A percentile compares a stretch with the other conserved stretches of the same genome.
phyloP scores from a whole-genome alignment of 2,797 vertebrate species.

The Cossypha heuglini region DNA sequence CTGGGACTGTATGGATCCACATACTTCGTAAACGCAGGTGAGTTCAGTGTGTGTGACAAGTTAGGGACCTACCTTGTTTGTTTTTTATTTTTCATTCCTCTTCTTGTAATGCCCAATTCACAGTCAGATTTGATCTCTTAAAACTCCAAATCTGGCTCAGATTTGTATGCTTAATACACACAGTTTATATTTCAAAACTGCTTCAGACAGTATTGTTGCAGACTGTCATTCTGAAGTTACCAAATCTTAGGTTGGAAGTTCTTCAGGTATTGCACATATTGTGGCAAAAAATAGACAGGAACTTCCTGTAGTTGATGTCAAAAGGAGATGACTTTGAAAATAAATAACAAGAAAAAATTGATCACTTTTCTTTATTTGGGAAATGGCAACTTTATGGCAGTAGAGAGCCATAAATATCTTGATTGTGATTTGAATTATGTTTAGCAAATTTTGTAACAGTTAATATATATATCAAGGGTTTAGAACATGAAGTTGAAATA shows the following conservation, averaged over 20 bases:
- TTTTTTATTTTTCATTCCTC: neutral
- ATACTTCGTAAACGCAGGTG: constrained; percentile 83
- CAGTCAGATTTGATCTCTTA: neutral
- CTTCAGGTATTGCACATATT: neutral
- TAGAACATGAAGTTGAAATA: neutral
- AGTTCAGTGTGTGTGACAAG: neutral
- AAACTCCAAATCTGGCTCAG: neutral
- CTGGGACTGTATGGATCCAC: constrained; percentile 82
- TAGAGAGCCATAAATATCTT: neutral
- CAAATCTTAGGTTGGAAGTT: neutral
- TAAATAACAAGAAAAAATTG: neutral
- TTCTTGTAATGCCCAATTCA: neutral
- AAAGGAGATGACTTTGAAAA: neutral
- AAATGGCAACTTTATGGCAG: neutral
- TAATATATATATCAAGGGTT: neutral
- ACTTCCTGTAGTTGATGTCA: neutral
- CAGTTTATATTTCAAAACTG: neutral
- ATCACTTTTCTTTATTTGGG: neutral
- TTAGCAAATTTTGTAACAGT: neutral
- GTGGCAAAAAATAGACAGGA: neutral
- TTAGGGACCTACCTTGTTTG: neutral
- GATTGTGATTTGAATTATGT: neutral
- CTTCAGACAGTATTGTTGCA: neutral
- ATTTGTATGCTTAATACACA: neutral
- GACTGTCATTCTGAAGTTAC: neutral